These are phyloP conservation scores for Saccostrea glomerata DNA, from an alignment of 1,140 invertebrate genomes.

Conservation along the genomic window DNA sequence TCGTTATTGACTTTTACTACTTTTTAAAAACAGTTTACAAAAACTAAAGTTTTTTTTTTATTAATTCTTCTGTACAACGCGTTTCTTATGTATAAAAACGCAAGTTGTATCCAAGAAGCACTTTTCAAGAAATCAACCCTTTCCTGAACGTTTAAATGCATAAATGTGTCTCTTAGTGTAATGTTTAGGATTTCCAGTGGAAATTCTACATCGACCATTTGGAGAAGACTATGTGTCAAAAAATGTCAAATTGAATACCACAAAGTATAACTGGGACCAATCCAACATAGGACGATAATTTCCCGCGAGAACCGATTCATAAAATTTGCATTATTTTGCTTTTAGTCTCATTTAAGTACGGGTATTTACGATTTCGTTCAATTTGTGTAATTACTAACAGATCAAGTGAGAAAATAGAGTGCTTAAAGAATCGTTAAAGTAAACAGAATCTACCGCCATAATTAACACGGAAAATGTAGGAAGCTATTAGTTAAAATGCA, in stretches of 20 bases:
- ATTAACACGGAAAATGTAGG: conserved; percentile 8
- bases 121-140: no score
- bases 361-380: conserved; percentile 32
- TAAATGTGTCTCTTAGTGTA: no score
- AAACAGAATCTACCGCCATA: conserved; percentile 19
- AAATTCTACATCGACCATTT: not conserved
- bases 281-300: not conserved
- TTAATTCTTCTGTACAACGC: no score
- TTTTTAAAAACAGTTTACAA: no score
- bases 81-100: no score
- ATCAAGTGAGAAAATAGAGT: conserved; percentile 7
- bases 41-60: no score
- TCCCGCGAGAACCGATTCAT: conserved; percentile 25
- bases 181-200: no score
- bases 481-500: conserved; percentile 32
- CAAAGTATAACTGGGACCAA: conserved; percentile 21
- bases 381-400: conserved; percentile 37
- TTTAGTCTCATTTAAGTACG: conserved; percentile 29
- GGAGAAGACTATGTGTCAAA: not conserved
- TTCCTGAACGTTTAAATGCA: no score
- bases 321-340: conserved; percentile 32
- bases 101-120: no score
- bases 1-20: no score
- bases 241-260: conserved; percentile 12
- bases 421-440: not conserved